A percentile compares a stretch with the other conserved stretches of the same genome.
Conservation (phyloP, 2,113 vertebrate species). For the Symphodus melops region DNA sequence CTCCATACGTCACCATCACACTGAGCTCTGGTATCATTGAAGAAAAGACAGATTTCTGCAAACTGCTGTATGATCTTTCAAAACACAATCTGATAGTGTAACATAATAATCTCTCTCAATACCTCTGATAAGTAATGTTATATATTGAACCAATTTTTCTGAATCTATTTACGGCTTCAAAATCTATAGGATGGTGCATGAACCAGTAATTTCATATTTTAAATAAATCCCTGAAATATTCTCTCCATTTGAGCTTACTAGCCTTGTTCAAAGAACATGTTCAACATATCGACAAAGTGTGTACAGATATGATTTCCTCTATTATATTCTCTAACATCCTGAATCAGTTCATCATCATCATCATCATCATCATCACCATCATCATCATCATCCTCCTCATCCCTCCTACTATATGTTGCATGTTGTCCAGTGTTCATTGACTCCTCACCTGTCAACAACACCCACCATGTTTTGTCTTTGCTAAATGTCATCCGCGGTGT, state of each 20-base stretch:
- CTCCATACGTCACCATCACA: no score
- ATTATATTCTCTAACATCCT: neutral
- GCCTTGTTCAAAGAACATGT: neutral
- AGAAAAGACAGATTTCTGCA: no score
- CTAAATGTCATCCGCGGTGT: conserved; percentile 65
- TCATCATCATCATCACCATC: conserved; percentile 24
- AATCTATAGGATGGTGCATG: no score
- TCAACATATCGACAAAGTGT: neutral
- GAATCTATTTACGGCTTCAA: no score
- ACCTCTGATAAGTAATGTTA: no score
- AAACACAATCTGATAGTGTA: no score
- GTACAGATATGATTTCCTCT: neutral
- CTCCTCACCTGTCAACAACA: conserved; percentile 65
- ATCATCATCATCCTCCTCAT: conserved; percentile 44
- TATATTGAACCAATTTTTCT: no score
- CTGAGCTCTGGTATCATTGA: no score
- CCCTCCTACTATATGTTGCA: conserved; percentile 68
- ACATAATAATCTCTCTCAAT: no score
- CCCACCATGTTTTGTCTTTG: conserved; percentile 71
- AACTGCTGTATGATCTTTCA: no score
- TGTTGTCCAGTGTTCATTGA: conserved; percentile 71
- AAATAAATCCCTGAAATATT: neutral
- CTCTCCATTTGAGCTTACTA: neutral
- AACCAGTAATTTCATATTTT: no score
- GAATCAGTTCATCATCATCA: conserved; percentile 10